Evolutionary conservation across 2,113 vertebrate species (phyloP).

Genomic region (Xyliphius kryptos): DNA sequence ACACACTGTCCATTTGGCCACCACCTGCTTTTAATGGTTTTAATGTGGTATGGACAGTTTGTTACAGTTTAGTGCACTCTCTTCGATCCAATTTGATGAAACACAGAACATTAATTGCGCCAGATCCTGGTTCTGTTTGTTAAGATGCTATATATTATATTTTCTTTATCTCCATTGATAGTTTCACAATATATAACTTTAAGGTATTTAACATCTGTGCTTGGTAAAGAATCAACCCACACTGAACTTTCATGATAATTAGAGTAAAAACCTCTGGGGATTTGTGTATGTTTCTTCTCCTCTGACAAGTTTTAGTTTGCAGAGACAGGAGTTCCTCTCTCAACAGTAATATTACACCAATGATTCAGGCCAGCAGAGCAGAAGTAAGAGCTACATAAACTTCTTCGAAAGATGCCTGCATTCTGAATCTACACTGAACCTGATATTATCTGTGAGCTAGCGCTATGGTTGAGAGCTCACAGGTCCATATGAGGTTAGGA

Average conservation of each 20-base stretch:
- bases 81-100: background rate
- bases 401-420: slow-evolving; percentile 15
- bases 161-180: background rate
- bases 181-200: too few species aligned
- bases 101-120: background rate
- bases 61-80: background rate
- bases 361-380: slow-evolving; percentile 23
- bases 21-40: too few species aligned
- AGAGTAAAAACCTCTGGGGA: slow-evolving; percentile 8
- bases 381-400: slow-evolving; percentile 14
- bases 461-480: slow-evolving; percentile 10
- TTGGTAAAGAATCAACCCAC: too few species aligned
- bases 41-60: too few species aligned
- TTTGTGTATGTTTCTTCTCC: background rate
- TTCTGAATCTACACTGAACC: slow-evolving; percentile 19
- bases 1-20: too few species aligned
- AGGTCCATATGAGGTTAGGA: slow-evolving; percentile 35
- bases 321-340: slow-evolving; percentile 21
- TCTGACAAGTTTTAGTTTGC: slow-evolving; percentile 2
- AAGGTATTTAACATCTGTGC: too few species aligned
- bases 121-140: background rate
- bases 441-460: slow-evolving; percentile 10
- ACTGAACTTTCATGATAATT: slow-evolving; percentile 13
- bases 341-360: slow-evolving; percentile 7
- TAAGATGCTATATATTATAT: background rate